Conservation (phyloP, 1,140 invertebrate species). For the Nixonia krombeini region DNA sequence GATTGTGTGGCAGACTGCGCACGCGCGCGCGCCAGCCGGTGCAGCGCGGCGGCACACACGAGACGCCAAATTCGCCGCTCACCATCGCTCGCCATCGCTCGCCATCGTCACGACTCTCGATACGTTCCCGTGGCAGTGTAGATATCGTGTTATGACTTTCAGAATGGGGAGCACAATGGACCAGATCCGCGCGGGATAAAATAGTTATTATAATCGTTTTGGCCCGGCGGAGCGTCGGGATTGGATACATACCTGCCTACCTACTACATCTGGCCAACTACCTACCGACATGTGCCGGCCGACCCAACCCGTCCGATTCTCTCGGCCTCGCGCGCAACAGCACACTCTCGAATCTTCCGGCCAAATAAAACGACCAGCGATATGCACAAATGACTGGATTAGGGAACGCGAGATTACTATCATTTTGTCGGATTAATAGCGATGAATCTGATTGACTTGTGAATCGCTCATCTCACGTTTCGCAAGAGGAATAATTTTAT, state of each 20-base stretch:
- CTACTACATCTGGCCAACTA: constrained; percentile 20
- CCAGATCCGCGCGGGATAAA: constrained; percentile 71
- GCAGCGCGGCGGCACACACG: constrained; percentile 13
- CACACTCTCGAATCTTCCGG: neutral
- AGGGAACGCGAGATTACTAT: constrained; percentile 55
- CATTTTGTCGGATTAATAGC: constrained; percentile 47
- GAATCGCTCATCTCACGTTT: constrained; percentile 32
- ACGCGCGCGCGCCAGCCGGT: too few species aligned
- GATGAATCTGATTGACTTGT: constrained; percentile 38
- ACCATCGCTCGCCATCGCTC: too few species aligned
- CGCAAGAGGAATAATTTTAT: constrained; percentile 10
- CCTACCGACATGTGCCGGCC: constrained; percentile 13
- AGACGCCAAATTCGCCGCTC: constrained; percentile 61
- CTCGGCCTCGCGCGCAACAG: neutral
- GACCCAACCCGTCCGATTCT: constrained; percentile 22
- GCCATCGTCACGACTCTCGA: constrained; percentile 53
- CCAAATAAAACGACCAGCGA: constrained; percentile 27
- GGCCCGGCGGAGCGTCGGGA: constrained; percentile 43
- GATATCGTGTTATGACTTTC: constrained; percentile 71
- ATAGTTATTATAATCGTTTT: constrained; percentile 73
- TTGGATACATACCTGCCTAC: constrained; percentile 49
- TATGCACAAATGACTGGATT: constrained; percentile 57
- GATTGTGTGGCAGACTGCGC: too few species aligned
- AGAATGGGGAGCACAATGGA: constrained; percentile 71
- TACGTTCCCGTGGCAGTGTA: constrained; percentile 58